Percentiles rank a stretch among this genome's conserved stretches.
These are phyloP conservation scores for Oncorhynchus tshawytscha DNA, from an alignment of 2,113 vertebrate species.

Conservation along the genomic window DNA sequence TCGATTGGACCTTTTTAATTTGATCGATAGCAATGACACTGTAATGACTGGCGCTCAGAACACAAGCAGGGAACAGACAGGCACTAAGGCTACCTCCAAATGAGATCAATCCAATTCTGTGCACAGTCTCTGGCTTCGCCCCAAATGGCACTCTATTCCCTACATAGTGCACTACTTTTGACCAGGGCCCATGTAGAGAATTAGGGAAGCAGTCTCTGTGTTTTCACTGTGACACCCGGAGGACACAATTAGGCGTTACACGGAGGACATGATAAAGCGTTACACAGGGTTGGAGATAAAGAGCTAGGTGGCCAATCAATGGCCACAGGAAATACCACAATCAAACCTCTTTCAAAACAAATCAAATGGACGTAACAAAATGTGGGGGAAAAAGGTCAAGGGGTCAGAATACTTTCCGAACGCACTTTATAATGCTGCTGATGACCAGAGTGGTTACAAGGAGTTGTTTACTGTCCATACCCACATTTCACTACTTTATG, in stretches of 20 bases:
- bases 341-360: constrained; percentile 4
- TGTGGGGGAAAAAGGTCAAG: not conserved
- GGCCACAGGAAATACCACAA: not conserved
- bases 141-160: constrained; percentile 4
- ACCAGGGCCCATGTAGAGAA: too few species aligned
- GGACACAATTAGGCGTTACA: not conserved
- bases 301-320: not conserved
- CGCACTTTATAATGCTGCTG: not conserved
- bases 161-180: not conserved
- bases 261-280: not conserved
- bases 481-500: too few species aligned
- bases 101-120: constrained; percentile 3
- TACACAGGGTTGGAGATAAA: constrained; percentile 3
- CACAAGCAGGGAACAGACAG: not conserved
- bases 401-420: not conserved
- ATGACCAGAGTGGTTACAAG: not conserved
- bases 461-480: not conserved
- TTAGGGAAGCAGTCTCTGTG: too few species aligned
- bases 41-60: constrained; percentile 23
- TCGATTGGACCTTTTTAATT: constrained; percentile 37
- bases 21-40: constrained; percentile 57
- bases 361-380: not conserved
- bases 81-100: not conserved
- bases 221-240: too few species aligned
- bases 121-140: not conserved